Conservation (phyloP, 1,140 invertebrate genomes). For the Stegodyphus mimosarum region DNA sequence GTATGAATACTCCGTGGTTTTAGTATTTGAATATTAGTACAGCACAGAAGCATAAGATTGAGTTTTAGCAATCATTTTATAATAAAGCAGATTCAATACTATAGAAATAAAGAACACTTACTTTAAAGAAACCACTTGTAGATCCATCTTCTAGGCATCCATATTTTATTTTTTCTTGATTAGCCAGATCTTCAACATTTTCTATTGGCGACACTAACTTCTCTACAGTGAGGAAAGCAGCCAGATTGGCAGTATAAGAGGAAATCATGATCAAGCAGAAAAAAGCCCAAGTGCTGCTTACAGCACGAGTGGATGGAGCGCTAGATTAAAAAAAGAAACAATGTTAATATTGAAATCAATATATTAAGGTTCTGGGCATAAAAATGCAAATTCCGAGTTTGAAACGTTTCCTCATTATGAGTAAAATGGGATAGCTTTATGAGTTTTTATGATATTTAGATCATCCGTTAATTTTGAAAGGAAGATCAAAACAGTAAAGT, state of each 20-base stretch:
- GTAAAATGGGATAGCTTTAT: too few relatives aligned
- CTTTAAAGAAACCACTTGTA: conserved; percentile 90
- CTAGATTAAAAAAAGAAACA: conserved; percentile 48
- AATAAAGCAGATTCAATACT: too few relatives aligned
- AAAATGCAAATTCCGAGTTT: too few relatives aligned
- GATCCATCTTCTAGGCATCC: conserved; percentile 92
- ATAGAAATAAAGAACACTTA: too few relatives aligned
- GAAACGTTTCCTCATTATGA: too few relatives aligned
- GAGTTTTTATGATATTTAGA: too few relatives aligned
- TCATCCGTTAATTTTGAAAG: too few relatives aligned
- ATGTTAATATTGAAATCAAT: neutral
- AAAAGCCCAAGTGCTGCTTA: conserved; percentile 73
- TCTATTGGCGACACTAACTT: conserved; percentile 87
- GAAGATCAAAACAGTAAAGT: too few relatives aligned
- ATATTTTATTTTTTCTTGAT: conserved; percentile 93
- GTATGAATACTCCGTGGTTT: too few relatives aligned
- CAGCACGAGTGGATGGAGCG: conserved; percentile 69
- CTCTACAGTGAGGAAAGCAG: conserved; percentile 91
- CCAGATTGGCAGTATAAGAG: conserved; percentile 85
- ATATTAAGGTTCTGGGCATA: neutral
- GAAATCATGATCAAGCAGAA: conserved; percentile 75
- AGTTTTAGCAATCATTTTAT: too few relatives aligned
- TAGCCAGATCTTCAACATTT: conserved; percentile 87
- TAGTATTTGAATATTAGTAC: too few relatives aligned
- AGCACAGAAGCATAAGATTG: too few relatives aligned